Evolutionary conservation across 2,888 invertebrate species (phyloP), one percentile per base, ranked within the genome.

Genomic region (Macrosiphum euphorbiae): DNA sequence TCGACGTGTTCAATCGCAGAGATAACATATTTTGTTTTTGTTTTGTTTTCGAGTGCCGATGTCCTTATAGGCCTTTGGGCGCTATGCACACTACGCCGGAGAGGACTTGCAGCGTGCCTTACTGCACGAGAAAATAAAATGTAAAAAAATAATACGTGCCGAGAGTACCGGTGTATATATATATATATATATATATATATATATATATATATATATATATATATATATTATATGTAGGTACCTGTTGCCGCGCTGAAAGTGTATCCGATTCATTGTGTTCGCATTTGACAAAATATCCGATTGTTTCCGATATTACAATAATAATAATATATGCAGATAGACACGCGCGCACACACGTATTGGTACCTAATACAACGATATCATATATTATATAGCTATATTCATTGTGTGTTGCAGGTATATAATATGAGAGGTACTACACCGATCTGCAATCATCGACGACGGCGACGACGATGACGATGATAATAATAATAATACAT

Each of bases 201-300:
- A 52, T 52, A 52, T 16, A 52, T 84, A 41, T 35, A 20, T 13
- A 13, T 52, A 11, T 50, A 13, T 50, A 50, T 50, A 50, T 50
- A 52, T 52, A 52, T 16, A 52, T 84, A 41, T 35, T n/a, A 20
- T 35, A 41, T 1, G 87, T 28, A 58, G 55, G 55, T 26, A 58
- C 58, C 50, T 35, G 24, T n/a, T 44, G 20, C 58, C n/a, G 28
- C 61, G 28, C 61, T 28, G 10, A 28, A 78, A 78, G 35, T 7
- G 13, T 35, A 35, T 35, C 67, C 67, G 16, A 61, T 28, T 61
- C 90, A 90, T 90, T 90, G 90, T 88, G 55, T 88, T 52, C 61
- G 61, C 61, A 4, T 90, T 90, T 47, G 90, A 90, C 90, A 90
- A 67, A 90, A 90, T 90, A 90, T 90, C 90, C 90, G 61, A 90